Base-by-base conservation (phyloP, 53 echinoderm and acorn worm species). In the Holothuria leucospilota region DNA sequence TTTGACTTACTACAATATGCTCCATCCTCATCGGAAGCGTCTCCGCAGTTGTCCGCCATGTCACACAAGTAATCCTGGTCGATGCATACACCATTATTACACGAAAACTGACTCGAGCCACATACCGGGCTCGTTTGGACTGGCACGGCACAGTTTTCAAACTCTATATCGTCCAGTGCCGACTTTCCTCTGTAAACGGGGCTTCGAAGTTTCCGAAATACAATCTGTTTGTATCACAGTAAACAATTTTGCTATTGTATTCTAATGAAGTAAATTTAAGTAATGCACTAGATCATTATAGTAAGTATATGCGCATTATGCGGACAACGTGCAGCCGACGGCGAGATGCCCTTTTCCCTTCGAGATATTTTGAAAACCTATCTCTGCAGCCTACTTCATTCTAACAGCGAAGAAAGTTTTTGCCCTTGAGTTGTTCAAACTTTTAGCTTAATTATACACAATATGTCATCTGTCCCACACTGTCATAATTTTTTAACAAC, bases 121-220 rank as follows among this genome's bases (percentile, higher is more conserved):
- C 92, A 87, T 69, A 87, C 90, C 8, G 86, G 78, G 59, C 84
- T 49, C 10, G 89, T 64, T 23, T 89, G 87, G 51, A 81, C 86
- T 3, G 86, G 94, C 14, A 94, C 74, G 39, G 67, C 92, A 39
- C 94, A 94, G 63, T 92, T 74, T 20, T 68, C 39, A 71, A 90
- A 94, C 20, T 82, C 75, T 13, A 94, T 78, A 73, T 94, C 94
- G 68, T 94, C 94, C 15, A 94, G 16, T 5, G 94, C 92, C 1
- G 92, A 89, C 86, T 88, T 91, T n/a, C 94, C 94, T 69, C 88
- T 85, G 84, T 88, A 94, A 60, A 90, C 65, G 60, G 88, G 56
- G 63, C 88, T 94, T 20, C 91, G 91, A 51, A 88, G 88, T 67
- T 94, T 94, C 14, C 85, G 81, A 69, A 94, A 85, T 51, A 86